Conservation (phyloP, 2,113 vertebrate species). For the Misgurnus mizolepis region DNA sequence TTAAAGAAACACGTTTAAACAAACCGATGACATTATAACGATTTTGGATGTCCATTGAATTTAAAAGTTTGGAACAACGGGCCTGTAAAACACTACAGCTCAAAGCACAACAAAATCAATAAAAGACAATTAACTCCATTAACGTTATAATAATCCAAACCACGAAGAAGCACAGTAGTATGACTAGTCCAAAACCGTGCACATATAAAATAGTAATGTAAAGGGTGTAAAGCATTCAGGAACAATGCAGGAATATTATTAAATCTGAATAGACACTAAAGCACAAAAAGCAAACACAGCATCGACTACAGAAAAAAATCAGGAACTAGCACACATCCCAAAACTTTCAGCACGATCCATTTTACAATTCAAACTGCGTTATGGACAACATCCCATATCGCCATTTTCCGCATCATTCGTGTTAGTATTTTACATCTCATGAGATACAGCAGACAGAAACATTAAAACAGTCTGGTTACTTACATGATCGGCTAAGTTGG, state of each 20-base stretch:
- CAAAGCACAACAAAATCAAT: conserved; percentile 73
- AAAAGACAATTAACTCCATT: conserved; percentile 79
- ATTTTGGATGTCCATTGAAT: conserved; percentile 70
- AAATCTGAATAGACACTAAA: not conserved
- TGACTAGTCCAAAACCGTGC: conserved; percentile 60
- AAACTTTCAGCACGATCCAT: not conserved
- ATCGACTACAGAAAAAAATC: not conserved
- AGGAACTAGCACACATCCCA: too few relatives aligned
- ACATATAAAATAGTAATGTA: not conserved
- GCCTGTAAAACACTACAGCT: conserved; percentile 64
- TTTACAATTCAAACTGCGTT: not conserved
- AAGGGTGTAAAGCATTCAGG: not conserved
- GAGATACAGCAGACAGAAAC: conserved; percentile 3
- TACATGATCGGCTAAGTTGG: conserved; percentile 98
- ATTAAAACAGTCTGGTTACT: conserved; percentile 71
- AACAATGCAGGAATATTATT: not conserved
- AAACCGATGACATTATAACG: conserved; percentile 69
- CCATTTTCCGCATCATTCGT: not conserved
- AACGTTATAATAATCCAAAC: conserved; percentile 70
- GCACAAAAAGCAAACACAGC: not conserved
- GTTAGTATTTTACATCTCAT: too few relatives aligned
- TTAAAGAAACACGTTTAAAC: conserved; percentile 66
- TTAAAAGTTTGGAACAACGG: conserved; percentile 70
- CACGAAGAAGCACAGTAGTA: conserved; percentile 65
- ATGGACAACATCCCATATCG: not conserved